phyloP scores from a whole-genome alignment of 2,113 vertebrate species.

The Panthera uncia region DNA sequence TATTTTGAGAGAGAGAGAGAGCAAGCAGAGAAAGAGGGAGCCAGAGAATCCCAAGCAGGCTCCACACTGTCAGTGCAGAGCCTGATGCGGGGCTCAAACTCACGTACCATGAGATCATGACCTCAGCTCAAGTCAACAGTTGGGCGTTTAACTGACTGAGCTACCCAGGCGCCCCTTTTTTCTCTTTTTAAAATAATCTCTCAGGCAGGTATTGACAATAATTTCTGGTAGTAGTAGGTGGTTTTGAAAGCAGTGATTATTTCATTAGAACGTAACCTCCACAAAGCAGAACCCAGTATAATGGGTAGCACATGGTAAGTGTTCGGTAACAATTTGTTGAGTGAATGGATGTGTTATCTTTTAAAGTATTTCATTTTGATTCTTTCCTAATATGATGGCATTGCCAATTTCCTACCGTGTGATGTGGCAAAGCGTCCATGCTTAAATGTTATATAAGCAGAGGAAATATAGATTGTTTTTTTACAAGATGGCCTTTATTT shows the following conservation, averaged over 20 bases:
- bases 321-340: background rate
- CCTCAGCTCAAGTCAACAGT: too few relatives aligned
- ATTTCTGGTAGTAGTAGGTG: conserved; percentile 9
- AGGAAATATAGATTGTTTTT: background rate
- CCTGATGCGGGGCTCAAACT: too few relatives aligned
- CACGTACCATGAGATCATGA: too few relatives aligned
- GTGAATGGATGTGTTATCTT: background rate
- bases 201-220: background rate
- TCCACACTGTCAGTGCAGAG: too few relatives aligned
- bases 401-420: background rate
- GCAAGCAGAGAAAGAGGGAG: too few relatives aligned
- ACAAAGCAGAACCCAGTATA: background rate
- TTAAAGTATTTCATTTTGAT: background rate
- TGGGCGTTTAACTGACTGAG: too few relatives aligned
- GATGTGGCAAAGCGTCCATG: background rate
- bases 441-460: background rate
- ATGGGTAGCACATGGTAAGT: background rate
- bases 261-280: background rate
- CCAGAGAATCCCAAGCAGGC: too few relatives aligned
- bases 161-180: too few relatives aligned
- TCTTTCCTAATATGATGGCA: background rate
- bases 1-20: too few relatives aligned
- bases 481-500: background rate
- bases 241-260: background rate
- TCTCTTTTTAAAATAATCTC: background rate